These are phyloP conservation scores for Peromyscus maniculatus DNA, from an alignment of 2,113 vertebrate species.

Conservation along the genomic window DNA sequence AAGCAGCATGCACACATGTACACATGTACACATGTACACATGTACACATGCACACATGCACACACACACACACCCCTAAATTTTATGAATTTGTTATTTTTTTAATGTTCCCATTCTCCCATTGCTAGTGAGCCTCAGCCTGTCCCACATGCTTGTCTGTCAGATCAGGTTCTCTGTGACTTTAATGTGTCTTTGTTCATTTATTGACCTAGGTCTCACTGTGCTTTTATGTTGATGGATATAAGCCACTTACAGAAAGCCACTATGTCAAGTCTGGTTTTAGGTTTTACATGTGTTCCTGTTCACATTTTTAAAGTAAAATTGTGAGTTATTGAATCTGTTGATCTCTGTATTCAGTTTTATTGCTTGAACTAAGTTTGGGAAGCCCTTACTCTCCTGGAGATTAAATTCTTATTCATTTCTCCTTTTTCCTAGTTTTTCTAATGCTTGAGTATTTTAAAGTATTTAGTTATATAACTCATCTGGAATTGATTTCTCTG, in stretches of 20 bases:
- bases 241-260: neutral
- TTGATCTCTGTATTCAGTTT: slow-evolving; percentile 42
- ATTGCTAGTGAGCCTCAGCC: neutral
- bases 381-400: slow-evolving; percentile 34
- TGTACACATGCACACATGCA: neutral
- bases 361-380: slow-evolving; percentile 18
- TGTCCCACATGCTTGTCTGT: neutral
- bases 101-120: neutral
- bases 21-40: neutral
- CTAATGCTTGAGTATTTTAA: slow-evolving; percentile 62
- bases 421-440: slow-evolving; percentile 56
- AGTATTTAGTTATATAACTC: slow-evolving; percentile 60
- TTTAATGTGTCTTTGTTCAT: neutral
- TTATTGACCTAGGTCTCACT: neutral
- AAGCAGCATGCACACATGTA: neutral
- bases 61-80: neutral
- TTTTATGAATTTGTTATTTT: neutral
- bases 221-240: slow-evolving; percentile 31
- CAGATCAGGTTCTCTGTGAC: neutral
- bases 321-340: neutral
- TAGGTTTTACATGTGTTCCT: neutral
- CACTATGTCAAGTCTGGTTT: slow-evolving; percentile 39
- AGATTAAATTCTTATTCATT: slow-evolving; percentile 58
- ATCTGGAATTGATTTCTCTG: slow-evolving; percentile 72
- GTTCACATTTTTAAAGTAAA: slow-evolving; percentile 42